Evolutionary conservation across 2,797 vertebrate species (phyloP).

Genomic region (Peromyscus attwateri): DNA sequence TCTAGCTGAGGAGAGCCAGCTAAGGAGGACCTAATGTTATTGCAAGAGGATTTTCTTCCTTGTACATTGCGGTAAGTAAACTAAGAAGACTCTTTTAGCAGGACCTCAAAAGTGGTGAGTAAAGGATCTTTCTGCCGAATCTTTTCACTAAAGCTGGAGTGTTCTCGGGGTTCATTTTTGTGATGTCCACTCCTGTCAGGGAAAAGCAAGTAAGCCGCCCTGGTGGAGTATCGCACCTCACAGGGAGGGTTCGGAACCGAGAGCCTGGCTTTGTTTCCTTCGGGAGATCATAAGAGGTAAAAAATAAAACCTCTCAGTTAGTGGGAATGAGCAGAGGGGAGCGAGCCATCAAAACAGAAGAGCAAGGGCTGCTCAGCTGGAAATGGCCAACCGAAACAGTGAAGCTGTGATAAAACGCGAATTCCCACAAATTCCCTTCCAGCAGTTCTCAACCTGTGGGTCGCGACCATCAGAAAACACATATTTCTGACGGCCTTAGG

Average conservation of each 20-base stretch:
- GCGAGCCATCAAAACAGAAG: not conserved
- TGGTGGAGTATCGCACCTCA: not conserved
- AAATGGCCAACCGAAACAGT: not conserved
- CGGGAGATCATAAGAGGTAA: not conserved
- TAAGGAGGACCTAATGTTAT: not conserved
- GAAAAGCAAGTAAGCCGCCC: not conserved
- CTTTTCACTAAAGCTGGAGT: not conserved
- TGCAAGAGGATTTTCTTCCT: constrained; percentile 21
- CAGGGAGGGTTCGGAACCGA: not conserved
- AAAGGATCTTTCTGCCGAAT: not conserved
- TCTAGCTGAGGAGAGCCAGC: not conserved
- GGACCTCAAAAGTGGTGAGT: not conserved
- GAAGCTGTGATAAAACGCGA: not conserved
- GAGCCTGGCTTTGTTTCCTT: not conserved
- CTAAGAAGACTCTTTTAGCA: not conserved
- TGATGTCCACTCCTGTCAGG: not conserved
- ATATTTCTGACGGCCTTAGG: no score
- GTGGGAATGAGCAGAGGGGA: not conserved
- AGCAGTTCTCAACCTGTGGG: no score
- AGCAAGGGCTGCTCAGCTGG: not conserved
- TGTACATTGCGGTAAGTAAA: not conserved
- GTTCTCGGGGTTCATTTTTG: not conserved
- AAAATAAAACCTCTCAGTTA: not conserved
- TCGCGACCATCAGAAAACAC: no score
- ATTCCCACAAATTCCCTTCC: not conserved